Percentiles rank a stretch among this genome's conserved stretches.
These are phyloP conservation scores for Hypsibius dujardini DNA, from an alignment of 1,140 invertebrate genomes.

Conservation along the genomic window DNA sequence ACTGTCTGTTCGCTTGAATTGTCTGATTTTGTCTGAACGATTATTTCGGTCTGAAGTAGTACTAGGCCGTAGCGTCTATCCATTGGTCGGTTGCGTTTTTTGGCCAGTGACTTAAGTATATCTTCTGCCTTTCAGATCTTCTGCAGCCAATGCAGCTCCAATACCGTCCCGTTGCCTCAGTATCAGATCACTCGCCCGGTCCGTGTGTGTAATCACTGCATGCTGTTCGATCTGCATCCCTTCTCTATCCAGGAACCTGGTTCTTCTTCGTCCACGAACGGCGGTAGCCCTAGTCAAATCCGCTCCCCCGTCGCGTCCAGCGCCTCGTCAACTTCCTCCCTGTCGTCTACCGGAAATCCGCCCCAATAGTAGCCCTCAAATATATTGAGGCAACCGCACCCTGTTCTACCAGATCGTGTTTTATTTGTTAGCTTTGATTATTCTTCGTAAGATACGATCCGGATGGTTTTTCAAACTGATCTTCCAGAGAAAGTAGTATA, in stretches of 20 bases:
- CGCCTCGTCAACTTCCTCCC: not conserved
- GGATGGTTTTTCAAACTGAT: too few relatives aligned
- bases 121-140: constrained; percentile 51
- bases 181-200: constrained; percentile 79
- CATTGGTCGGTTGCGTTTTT: not conserved
- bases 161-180: constrained; percentile 73
- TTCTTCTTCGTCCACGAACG: not conserved
- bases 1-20: constrained; percentile 7
- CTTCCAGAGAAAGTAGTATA: too few relatives aligned
- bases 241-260: not conserved
- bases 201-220: constrained; percentile 81
- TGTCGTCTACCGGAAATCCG: not conserved
- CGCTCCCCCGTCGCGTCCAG: not conserved
- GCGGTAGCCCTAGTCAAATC: not conserved
- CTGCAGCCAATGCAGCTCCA: constrained; percentile 75
- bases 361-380: not conserved
- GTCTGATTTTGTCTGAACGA: constrained; percentile 16
- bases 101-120: constrained; percentile 19
- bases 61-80: not conserved
- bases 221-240: constrained; percentile 34
- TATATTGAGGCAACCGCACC: not conserved
- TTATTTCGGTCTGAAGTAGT: not conserved
- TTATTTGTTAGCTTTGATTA: too few relatives aligned
- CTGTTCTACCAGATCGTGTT: too few relatives aligned
- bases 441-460: too few relatives aligned